Evolutionary conservation across 2,888 invertebrate genomes (phyloP).

Genomic region (Phortica magna): DNA sequence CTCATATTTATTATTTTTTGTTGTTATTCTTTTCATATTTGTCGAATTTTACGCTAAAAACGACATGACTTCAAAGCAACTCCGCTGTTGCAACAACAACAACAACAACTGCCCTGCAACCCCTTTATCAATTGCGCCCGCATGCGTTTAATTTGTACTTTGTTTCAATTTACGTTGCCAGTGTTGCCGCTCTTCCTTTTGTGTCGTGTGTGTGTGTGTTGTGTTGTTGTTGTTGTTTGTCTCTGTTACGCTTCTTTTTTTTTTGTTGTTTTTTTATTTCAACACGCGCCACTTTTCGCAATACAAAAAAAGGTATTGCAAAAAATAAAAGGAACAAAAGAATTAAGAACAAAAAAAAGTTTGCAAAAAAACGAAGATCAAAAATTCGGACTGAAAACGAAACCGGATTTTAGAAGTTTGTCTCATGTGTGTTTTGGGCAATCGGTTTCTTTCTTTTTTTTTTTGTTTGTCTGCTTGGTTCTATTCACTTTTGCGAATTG

Average conservation of each 20-base stretch:
- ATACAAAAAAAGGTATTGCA: conserved; percentile 21
- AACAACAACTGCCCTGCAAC: background rate
- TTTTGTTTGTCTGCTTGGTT: too few relatives aligned
- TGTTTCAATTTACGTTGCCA: conserved; percentile 27
- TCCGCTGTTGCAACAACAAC: background rate
- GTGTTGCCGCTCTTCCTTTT: conserved; percentile 15
- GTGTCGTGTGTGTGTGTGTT: background rate
- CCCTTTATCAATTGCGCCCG: background rate
- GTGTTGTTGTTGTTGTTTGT: background rate
- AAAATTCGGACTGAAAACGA: conserved; percentile 69
- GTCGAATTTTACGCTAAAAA: conserved; percentile 13
- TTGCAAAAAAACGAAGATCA: conserved; percentile 14
- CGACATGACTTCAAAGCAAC: conserved; percentile 21
- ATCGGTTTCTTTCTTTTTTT: conserved; percentile 3
- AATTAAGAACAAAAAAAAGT: background rate
- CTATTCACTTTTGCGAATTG: background rate
- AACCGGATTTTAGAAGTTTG: conserved; percentile 74
- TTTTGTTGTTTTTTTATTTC: background rate
- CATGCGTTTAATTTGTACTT: conserved; percentile 21
- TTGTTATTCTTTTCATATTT: background rate
- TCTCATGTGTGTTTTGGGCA: conserved; percentile 48
- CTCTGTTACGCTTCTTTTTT: background rate
- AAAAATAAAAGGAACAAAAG: background rate
- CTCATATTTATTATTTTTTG: background rate
- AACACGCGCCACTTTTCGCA: background rate